Evolutionary conservation across 2,113 vertebrate genomes (phyloP).

Genomic region (Hippotragus niger): DNA sequence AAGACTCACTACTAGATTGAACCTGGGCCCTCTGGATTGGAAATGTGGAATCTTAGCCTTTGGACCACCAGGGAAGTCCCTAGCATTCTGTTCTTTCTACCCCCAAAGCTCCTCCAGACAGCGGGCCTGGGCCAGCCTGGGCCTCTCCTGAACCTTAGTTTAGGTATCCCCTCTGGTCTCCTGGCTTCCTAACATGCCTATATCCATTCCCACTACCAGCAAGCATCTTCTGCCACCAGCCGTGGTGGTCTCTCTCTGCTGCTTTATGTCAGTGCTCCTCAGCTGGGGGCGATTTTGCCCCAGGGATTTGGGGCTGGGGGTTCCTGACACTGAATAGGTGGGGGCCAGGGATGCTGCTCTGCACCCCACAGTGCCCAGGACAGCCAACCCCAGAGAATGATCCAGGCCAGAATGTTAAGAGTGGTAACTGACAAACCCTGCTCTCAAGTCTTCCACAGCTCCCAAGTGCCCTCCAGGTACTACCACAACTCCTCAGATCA

Average conservation of each 20-base stretch:
- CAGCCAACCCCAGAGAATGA: neutral
- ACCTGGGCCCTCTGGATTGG: neutral
- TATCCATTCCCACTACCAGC: neutral
- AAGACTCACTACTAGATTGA: neutral
- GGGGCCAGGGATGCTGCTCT: neutral
- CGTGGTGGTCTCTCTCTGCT: too few species aligned
- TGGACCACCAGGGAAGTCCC: neutral
- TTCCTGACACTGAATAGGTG: neutral
- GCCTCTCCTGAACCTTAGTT: neutral
- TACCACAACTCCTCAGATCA: neutral
- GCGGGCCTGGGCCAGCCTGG: neutral
- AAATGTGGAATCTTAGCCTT: neutral
- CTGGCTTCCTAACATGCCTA: neutral
- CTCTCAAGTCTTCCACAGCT: neutral
- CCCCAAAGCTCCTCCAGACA: rapidly evolving
- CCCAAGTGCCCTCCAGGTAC: neutral
- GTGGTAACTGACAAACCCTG: neutral
- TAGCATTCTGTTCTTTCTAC: neutral
- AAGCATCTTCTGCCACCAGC: neutral
- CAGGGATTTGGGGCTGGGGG: neutral
- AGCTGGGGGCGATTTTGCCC: neutral
- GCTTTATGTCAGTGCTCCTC: neutral
- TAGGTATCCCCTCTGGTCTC: neutral
- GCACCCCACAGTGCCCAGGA: neutral
- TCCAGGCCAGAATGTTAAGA: neutral